phyloP scores from a whole-genome alignment of 2,113 vertebrate species.

The Myanophis thanlyinensis region DNA sequence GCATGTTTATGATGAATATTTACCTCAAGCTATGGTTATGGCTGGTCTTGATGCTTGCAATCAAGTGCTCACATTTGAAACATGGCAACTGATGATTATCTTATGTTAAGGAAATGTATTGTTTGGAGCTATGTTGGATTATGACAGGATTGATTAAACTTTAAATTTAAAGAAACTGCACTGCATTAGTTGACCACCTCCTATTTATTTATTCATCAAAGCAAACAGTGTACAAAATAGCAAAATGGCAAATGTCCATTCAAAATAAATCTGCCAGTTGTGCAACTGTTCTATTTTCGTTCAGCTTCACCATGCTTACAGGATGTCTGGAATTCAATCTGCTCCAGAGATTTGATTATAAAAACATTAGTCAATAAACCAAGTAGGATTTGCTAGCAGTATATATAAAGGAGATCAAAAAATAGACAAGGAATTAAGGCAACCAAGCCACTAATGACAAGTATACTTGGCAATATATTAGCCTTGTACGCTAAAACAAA shows the following conservation, averaged over 20 bases:
- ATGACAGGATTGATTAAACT: neutral
- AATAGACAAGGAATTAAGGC: neutral
- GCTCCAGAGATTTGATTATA: constrained; percentile 9
- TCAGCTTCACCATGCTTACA: neutral
- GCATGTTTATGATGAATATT: neutral
- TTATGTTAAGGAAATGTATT: neutral
- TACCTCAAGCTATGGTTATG: neutral
- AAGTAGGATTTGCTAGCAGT: neutral
- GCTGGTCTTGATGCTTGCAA: neutral
- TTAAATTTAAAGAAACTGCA: neutral
- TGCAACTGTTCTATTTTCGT: constrained; percentile 9
- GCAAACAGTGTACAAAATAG: neutral
- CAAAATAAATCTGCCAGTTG: neutral
- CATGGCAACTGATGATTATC: neutral
- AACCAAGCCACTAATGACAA: constrained; percentile 8
- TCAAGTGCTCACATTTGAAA: neutral
- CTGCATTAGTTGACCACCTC: neutral
- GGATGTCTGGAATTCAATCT: constrained; percentile 19
- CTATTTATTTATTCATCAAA: neutral
- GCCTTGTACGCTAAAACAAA: neutral
- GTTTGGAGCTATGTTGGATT: neutral
- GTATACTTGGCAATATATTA: neutral
- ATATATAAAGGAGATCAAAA: constrained; percentile 6
- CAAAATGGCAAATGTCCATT: neutral
- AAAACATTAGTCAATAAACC: constrained; percentile 6